A percentile compares a stretch with the other conserved stretches of the same genome.
Conservation (phyloP, 1,140 invertebrate species). For the Mercenaria mercenaria region DNA sequence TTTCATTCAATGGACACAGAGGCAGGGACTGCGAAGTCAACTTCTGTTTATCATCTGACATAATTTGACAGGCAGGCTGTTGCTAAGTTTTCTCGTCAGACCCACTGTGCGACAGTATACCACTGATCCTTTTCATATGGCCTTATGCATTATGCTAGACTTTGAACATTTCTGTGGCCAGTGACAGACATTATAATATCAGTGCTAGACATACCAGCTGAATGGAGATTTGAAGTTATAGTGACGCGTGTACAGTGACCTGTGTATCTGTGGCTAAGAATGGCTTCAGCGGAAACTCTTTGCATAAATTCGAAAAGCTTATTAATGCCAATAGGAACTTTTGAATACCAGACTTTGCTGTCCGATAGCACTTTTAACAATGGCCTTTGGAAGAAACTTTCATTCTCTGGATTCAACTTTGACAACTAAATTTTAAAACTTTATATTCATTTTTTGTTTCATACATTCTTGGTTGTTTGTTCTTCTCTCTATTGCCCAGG, state of each 20-base stretch:
- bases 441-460: not conserved
- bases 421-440: not conserved
- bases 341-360: not conserved
- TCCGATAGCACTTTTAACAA: not conserved
- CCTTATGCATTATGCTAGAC: not conserved
- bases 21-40: no score
- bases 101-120: no score
- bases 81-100: no score
- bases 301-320: not conserved
- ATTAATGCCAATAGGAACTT: no score
- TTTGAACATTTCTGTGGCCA: no score
- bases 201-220: not conserved
- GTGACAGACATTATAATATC: slow-evolving; percentile 2
- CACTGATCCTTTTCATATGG: not conserved
- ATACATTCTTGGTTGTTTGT: no score
- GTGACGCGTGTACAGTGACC: not conserved
- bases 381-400: not conserved
- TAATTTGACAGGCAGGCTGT: no score
- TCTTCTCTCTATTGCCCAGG: no score
- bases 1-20: no score
- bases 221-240: no score
- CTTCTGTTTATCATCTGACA: no score
- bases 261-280: not conserved
- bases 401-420: not conserved
- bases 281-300: not conserved